Evolutionary conservation across 2,797 vertebrate genomes (phyloP).

Genomic region (Tolypeutes matacus): DNA sequence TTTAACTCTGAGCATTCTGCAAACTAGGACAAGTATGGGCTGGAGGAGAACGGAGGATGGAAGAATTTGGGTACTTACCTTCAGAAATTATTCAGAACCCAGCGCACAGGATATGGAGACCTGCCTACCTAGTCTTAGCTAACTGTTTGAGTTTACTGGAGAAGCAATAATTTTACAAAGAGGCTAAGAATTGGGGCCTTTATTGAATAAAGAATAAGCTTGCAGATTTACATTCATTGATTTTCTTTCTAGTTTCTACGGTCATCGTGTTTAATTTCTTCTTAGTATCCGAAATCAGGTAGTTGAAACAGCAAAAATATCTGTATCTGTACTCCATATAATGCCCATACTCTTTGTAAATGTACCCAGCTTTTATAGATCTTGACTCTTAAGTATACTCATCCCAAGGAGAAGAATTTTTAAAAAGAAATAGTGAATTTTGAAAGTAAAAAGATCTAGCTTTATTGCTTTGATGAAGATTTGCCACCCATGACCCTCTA

Average conservation of each 20-base stretch:
- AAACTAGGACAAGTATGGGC: not conserved
- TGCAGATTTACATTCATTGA: conserved; percentile 70
- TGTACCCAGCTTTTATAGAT: conserved; percentile 64
- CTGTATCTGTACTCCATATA: not conserved
- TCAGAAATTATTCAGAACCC: conserved; percentile 24
- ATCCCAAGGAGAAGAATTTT: conserved; percentile 62
- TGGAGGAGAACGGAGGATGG: not conserved
- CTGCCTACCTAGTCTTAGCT: not conserved
- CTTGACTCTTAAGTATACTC: conserved; percentile 78
- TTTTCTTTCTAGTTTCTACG: conserved; percentile 64
- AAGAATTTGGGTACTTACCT: not conserved
- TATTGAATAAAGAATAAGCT: conserved; percentile 72
- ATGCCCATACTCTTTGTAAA: conserved; percentile 15
- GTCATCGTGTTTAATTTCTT: conserved; percentile 70
- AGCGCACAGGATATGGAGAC: not conserved
- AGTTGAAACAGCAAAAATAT: conserved; percentile 18
- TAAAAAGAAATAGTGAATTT: conserved; percentile 86
- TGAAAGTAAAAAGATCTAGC: conserved; percentile 89
- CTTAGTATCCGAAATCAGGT: conserved; percentile 35
- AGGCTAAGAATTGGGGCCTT: conserved; percentile 25
- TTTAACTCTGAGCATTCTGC: not conserved
- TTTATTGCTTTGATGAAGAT: conserved; percentile 96
- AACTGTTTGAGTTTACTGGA: conserved; percentile 16
- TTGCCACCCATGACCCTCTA: conserved; percentile 92
- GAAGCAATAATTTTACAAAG: conserved; percentile 65